These are phyloP conservation scores for Chelonus insularis DNA, from an alignment of 1,140 invertebrate species.

Conservation along the genomic window DNA sequence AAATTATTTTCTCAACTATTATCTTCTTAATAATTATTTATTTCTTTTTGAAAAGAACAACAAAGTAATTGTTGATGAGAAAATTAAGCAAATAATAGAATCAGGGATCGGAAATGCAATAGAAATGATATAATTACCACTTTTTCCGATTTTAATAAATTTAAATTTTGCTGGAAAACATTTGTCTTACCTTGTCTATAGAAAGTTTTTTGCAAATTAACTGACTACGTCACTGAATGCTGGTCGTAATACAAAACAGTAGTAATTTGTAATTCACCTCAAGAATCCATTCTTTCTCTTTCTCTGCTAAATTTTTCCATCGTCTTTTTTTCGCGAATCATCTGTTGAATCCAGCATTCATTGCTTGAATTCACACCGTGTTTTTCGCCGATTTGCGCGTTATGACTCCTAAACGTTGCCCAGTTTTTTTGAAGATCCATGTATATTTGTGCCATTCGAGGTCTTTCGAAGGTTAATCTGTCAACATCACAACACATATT, in stretches of 20 bases:
- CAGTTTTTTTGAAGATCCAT: slow-evolving; percentile 36
- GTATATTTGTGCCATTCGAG: background rate
- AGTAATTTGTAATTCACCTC: slow-evolving; percentile 43
- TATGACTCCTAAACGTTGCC: slow-evolving; percentile 46
- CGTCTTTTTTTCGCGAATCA: slow-evolving; percentile 31
- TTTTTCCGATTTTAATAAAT: no score
- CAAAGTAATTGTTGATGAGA: no score
- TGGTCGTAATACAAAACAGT: slow-evolving; percentile 38
- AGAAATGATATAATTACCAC: no score
- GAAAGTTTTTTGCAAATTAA: slow-evolving; percentile 34
- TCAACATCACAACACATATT: slow-evolving; percentile 2
- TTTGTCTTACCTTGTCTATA: slow-evolving; percentile 30
- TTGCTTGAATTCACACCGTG: slow-evolving; percentile 16
- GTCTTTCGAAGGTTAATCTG: background rate
- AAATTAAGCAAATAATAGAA: no score
- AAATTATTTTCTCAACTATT: no score
- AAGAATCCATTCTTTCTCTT: slow-evolving; percentile 13
- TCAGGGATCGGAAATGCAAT: no score
- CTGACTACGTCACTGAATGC: slow-evolving; percentile 24
- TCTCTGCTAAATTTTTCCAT: background rate
- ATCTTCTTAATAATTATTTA: no score
- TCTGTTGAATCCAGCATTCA: slow-evolving; percentile 24
- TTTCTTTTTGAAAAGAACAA: no score
- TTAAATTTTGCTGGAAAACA: slow-evolving; percentile 24
- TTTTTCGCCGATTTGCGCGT: slow-evolving; percentile 37